Conservation (phyloP, 2,797 vertebrate genomes). For the Alfaro cultratus region DNA sequence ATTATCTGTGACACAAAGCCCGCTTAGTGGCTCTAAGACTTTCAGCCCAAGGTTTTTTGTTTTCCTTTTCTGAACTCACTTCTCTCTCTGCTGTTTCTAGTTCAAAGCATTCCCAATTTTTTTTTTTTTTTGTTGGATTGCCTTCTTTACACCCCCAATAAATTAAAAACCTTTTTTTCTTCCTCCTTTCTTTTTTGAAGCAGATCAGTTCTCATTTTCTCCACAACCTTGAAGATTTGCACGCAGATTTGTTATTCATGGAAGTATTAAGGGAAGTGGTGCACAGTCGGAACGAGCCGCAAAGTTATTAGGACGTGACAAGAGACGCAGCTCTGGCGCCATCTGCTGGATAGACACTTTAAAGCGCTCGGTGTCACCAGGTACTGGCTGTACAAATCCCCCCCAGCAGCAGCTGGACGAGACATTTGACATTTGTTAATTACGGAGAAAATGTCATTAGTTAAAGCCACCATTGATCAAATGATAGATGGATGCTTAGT, state of each 20-base stretch:
- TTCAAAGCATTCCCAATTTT: constrained; percentile 32
- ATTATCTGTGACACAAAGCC: constrained; percentile 51
- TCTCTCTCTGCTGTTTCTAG: constrained; percentile 12
- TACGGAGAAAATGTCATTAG: neutral
- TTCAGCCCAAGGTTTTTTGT: constrained; percentile 38
- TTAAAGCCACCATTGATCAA: neutral
- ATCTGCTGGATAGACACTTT: constrained; percentile 53
- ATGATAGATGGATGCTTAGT: constrained; percentile 1
- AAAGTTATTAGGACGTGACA: constrained; percentile 4
- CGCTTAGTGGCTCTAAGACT: constrained; percentile 36
- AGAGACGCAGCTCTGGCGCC: constrained; percentile 49
- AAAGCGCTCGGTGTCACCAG: neutral
- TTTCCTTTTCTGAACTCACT: constrained; percentile 17
- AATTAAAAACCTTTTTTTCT: neutral
- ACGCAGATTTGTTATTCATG: constrained; percentile 23
- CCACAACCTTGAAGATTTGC: constrained; percentile 14
- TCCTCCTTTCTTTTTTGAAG: neutral
- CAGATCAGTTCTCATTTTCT: constrained; percentile 8
- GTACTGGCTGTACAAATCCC: neutral
- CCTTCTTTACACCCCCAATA: neutral
- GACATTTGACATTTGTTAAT: constrained; percentile 3
- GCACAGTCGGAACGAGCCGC: constrained; percentile 17
- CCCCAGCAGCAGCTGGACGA: neutral
- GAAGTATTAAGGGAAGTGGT: constrained; percentile 7
- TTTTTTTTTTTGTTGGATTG: neutral